A percentile compares a stretch with the other conserved stretches of the same genome.
phyloP scores from a whole-genome alignment of 2,797 vertebrate species.

The Parauchenoglanis punctatus region DNA sequence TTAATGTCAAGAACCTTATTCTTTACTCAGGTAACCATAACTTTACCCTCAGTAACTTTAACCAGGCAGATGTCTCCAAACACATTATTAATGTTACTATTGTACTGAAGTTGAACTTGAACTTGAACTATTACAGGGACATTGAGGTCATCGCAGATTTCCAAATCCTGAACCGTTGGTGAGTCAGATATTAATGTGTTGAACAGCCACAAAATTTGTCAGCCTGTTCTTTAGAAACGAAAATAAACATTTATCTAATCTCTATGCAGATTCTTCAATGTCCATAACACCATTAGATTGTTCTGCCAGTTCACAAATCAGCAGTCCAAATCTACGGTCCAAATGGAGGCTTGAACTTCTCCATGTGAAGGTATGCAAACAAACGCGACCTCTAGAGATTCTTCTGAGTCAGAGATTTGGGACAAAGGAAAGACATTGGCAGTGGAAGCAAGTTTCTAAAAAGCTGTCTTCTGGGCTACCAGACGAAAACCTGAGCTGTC shows the following conservation, averaged over 20 bases:
- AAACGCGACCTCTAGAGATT: slow-evolving; percentile 20
- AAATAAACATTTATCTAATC: slow-evolving; percentile 26
- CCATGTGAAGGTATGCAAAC: slow-evolving; percentile 16
- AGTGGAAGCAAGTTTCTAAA: background rate
- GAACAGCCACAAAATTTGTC: slow-evolving; percentile 4
- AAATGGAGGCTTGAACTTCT: slow-evolving; percentile 19
- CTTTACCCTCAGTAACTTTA: background rate
- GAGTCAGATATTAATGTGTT: slow-evolving; percentile 21
- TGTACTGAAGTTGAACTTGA: no score
- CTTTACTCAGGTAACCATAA: background rate
- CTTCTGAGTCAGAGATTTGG: slow-evolving; percentile 28
- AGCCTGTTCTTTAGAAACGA: slow-evolving; percentile 24
- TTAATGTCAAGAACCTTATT: background rate
- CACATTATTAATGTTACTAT: background rate
- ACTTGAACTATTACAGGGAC: background rate
- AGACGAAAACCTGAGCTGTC: slow-evolving; percentile 32
- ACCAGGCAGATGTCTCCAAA: background rate
- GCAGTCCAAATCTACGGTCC: background rate
- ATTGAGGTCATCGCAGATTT: slow-evolving; percentile 11
- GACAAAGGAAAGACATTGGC: slow-evolving; percentile 5
- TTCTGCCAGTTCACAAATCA: slow-evolving; percentile 23
- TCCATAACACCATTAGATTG: slow-evolving; percentile 15
- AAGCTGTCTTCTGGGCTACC: slow-evolving; percentile 23
- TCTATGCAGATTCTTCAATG: slow-evolving; percentile 2
- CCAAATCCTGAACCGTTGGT: background rate